These are phyloP conservation scores for Mantis religiosa DNA, from an alignment of 2,888 invertebrate species.

Conservation along the genomic window DNA sequence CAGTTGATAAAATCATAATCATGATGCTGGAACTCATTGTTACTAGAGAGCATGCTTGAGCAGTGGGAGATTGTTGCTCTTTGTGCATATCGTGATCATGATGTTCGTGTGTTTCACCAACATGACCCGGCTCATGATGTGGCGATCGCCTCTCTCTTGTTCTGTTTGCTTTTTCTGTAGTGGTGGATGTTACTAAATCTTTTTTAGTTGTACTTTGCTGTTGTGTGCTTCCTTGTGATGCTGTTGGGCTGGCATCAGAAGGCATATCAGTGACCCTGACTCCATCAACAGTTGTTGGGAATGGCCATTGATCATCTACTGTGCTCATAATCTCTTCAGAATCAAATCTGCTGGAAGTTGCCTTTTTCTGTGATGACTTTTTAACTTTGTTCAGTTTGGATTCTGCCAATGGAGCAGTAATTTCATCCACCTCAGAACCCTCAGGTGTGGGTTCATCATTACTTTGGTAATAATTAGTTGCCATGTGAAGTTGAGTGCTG, in stretches of 20 bases:
- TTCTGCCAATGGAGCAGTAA: neutral
- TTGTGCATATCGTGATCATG: constrained; percentile 12
- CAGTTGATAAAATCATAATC: neutral
- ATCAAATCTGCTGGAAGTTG: neutral
- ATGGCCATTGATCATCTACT: neutral
- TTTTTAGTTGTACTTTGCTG: neutral
- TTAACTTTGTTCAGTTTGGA: neutral
- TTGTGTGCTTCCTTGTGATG: neutral
- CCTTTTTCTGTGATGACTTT: constrained; percentile 10
- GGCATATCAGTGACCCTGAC: neutral
- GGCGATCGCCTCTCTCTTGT: constrained; percentile 18
- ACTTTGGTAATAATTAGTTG: constrained; percentile 29
- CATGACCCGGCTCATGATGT: constrained; percentile 35
- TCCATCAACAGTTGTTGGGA: neutral
- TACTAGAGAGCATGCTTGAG: neutral
- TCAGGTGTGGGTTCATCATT: constrained; percentile 13
- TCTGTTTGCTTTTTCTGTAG: neutral
- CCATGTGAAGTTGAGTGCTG: constrained; percentile 33
- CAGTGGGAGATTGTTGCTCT: neutral
- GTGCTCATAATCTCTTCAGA: neutral
- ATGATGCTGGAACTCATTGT: neutral
- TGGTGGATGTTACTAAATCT: neutral
- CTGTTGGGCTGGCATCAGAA: neutral
- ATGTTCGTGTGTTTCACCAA: constrained; percentile 31
- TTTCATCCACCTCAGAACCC: constrained; percentile 20